phyloP scores from a whole-genome alignment of 2,888 invertebrate species.

The Lysandra bellargus region DNA sequence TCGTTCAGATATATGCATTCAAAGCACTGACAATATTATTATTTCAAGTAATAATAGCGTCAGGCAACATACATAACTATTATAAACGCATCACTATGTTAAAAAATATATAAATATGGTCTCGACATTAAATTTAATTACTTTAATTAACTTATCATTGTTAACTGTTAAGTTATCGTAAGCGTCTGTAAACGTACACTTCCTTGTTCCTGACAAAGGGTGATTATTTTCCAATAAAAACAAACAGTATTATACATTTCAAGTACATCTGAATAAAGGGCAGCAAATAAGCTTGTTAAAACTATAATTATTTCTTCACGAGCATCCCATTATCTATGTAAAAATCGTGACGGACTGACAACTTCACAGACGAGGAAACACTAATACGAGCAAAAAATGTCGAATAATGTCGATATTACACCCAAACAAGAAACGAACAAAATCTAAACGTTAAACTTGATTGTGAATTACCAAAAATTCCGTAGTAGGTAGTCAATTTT shows the following conservation, averaged over 20 bases:
- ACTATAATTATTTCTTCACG: conserved; percentile 58
- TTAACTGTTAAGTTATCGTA: neutral
- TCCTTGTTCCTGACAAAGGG: conserved; percentile 3
- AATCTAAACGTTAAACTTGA: too few relatives aligned
- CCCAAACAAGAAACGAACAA: neutral
- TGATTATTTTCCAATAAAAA: conserved; percentile 29
- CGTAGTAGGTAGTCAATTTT: too few relatives aligned
- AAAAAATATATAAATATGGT: neutral
- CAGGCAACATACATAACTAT: too few relatives aligned
- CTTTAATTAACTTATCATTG: neutral
- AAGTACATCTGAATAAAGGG: conserved; percentile 34
- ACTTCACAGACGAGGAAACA: conserved; percentile 53
- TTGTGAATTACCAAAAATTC: too few relatives aligned
- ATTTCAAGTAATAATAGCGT: too few relatives aligned
- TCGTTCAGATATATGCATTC: too few relatives aligned
- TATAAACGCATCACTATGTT: neutral
- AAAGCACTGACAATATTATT: too few relatives aligned
- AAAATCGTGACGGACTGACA: conserved; percentile 49
- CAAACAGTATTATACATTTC: conserved; percentile 21
- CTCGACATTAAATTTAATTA: neutral
- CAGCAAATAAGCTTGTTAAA: conserved; percentile 48
- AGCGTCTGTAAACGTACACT: neutral
- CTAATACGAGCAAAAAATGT: conserved; percentile 47
- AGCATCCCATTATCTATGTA: conserved; percentile 51
- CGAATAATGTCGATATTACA: neutral